phyloP scores from a whole-genome alignment of 2,113 vertebrate species.

The Deroptyus accipitrinus region DNA sequence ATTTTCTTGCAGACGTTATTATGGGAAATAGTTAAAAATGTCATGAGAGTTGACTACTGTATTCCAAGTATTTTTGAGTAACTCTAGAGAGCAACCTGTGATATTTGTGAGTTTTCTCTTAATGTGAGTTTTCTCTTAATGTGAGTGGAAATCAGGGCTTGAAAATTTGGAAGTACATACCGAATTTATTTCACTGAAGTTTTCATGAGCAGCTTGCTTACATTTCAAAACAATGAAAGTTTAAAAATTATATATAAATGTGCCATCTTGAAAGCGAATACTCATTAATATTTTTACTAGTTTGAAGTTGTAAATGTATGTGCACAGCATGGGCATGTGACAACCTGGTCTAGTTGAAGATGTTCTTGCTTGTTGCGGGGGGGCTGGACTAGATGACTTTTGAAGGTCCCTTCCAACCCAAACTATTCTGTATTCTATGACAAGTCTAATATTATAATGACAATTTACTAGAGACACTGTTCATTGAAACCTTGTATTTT shows the following conservation, averaged over 20 bases:
- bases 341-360: background rate
- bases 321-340: background rate
- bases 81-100: background rate
- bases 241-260: background rate
- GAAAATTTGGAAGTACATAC: background rate
- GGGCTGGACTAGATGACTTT: background rate
- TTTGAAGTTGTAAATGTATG: background rate
- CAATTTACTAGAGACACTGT: background rate
- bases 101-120: background rate
- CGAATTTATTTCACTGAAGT: background rate
- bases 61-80: background rate
- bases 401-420: background rate
- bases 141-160: background rate
- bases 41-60: background rate
- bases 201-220: background rate
- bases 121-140: background rate
- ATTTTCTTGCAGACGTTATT: background rate
- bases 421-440: background rate
- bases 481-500: background rate
- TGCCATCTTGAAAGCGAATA: background rate
- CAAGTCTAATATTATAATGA: fast-evolving
- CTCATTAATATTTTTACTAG: background rate
- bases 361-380: background rate
- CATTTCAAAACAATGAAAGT: background rate
- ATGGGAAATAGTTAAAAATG: background rate